A percentile compares a stretch with the other conserved stretches of the same genome.
These are phyloP conservation scores for Drosophila yooni DNA, from an alignment of 2,888 invertebrate species.

Conservation along the genomic window DNA sequence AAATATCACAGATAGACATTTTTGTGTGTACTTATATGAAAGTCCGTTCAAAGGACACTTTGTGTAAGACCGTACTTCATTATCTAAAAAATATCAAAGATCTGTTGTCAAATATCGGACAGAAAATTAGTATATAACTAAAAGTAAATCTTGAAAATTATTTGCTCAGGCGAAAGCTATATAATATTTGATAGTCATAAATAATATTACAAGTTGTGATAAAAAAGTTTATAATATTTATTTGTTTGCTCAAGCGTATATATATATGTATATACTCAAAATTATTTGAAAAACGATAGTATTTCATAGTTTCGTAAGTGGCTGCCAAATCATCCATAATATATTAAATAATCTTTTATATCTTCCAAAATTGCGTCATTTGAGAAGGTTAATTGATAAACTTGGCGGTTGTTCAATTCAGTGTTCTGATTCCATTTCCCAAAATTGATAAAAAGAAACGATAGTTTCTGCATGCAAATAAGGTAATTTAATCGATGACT, in stretches of 20 bases:
- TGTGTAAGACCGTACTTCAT: background rate
- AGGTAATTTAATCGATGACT: conserved; percentile 4
- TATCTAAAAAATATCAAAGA: background rate
- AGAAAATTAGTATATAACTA: background rate
- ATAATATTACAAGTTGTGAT: background rate
- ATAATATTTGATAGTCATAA: background rate
- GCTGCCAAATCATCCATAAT: background rate
- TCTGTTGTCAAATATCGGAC: background rate
- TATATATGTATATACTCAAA: background rate
- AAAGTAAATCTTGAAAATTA: background rate
- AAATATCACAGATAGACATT: background rate
- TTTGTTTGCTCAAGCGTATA: background rate
- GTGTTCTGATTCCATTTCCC: conserved; percentile 6
- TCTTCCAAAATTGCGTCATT: background rate
- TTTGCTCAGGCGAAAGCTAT: background rate
- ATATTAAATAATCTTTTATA: background rate
- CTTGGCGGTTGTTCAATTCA: background rate
- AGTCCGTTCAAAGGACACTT: conserved; percentile 1
- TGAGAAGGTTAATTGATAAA: background rate
- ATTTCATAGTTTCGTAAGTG: background rate
- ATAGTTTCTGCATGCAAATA: background rate
- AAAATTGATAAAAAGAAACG: background rate
- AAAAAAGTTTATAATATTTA: background rate
- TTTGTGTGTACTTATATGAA: conserved; percentile 2
- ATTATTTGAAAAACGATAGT: background rate